Evolutionary conservation across 2,113 vertebrate species (phyloP), one percentile per base, ranked within the genome.

Genomic region (Ciconia maguari): DNA sequence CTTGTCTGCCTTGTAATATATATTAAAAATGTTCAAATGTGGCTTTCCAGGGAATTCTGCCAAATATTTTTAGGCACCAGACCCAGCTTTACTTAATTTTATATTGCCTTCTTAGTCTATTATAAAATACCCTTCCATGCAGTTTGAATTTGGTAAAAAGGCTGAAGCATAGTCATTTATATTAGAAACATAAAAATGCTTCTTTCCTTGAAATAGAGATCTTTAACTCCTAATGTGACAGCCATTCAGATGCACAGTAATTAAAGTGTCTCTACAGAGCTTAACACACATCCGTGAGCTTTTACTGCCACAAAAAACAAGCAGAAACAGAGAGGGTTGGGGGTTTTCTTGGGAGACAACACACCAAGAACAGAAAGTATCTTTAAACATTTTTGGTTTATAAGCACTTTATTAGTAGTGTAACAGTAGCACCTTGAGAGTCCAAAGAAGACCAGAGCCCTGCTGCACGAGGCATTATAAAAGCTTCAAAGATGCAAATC

Each of bases 1-100:
- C 98, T 98, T 98, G 98, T 98, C 98, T 98, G 98, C 98, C 98
- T 98, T 98, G 97, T 98, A 99, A 99, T 98, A 98, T 98, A 98
- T 98, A 98, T 99, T 98, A 98, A 99, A 98, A 98, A 97, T 95
- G 95, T 98, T 99, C 98, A 98, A 98, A 98, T 99, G 99, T 98
- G 99, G 98, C 98, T 99, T 99, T 98, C 94, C 93, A 98, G 97
- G 98, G 98, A 98, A 98, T 97, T 95, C 96, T 95, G 98, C 98
- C 99, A 99, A 98, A 98, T 98, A 98, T 97, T 98, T 98, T 98
- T 97, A 98, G 98, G 98, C 98, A 98, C 98, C 98, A 98, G 97
- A 98, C 97, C 97, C 98, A 98, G 98, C 98, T 98, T 98, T 97
- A 98, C 97, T 98, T 98, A 98, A 98, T 98, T 98, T 98, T 98